Evolutionary conservation across 2,888 invertebrate genomes (phyloP).

Genomic region (Laothoe populi): DNA sequence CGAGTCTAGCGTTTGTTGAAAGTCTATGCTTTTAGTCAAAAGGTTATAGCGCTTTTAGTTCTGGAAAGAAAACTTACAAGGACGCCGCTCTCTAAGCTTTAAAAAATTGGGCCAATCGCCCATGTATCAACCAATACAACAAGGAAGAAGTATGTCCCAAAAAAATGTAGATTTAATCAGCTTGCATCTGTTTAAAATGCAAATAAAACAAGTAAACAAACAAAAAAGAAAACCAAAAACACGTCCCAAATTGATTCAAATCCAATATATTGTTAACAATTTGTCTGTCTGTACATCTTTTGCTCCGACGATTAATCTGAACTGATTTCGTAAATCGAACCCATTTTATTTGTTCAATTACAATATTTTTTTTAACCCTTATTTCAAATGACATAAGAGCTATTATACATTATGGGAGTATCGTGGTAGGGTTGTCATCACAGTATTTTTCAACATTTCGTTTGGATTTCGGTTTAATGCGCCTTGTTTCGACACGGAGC

Average conservation of each 20-base stretch:
- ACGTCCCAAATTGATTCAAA: slow-evolving; percentile 38
- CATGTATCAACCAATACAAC: not conserved
- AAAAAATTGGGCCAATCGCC: not conserved
- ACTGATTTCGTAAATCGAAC: slow-evolving; percentile 62
- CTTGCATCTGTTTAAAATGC: slow-evolving; percentile 10
- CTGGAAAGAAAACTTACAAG: too few relatives aligned
- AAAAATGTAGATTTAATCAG: slow-evolving; percentile 8
- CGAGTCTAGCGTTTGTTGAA: too few relatives aligned
- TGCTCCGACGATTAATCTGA: slow-evolving; percentile 72
- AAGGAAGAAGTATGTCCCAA: not conserved
- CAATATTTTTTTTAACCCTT: slow-evolving; percentile 3
- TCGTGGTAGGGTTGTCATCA: slow-evolving; percentile 61
- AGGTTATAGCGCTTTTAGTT: too few relatives aligned
- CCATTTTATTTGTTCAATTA: slow-evolving; percentile 30
- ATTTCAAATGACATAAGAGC: slow-evolving; percentile 28
- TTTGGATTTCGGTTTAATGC: slow-evolving; percentile 69
- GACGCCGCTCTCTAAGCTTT: too few relatives aligned
- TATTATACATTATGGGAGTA: slow-evolving; percentile 30
- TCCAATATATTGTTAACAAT: slow-evolving; percentile 76
- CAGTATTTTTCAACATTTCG: slow-evolving; percentile 71
- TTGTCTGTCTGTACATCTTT: slow-evolving; percentile 70
- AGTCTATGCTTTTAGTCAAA: too few relatives aligned
- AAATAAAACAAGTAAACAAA: slow-evolving; percentile 1
- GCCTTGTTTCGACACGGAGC: slow-evolving; percentile 71
- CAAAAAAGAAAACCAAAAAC: slow-evolving; percentile 8